Percentiles rank a stretch among this genome's conserved stretches.
Conservation (phyloP, 2,888 invertebrate genomes). For the Iphiclides podalirius region DNA sequence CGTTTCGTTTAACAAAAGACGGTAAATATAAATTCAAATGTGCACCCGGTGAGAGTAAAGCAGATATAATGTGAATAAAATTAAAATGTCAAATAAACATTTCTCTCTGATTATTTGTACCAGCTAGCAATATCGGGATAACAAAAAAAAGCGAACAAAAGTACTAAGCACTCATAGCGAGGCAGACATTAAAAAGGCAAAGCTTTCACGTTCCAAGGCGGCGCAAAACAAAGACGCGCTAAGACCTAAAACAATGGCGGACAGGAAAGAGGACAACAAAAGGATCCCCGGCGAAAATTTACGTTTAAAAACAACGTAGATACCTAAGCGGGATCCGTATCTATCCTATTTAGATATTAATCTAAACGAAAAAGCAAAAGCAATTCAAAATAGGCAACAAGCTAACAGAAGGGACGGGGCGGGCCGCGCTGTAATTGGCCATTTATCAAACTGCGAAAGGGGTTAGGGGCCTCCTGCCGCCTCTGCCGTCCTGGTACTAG, state of each 20-base stretch:
- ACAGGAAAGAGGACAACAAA: conserved; percentile 59
- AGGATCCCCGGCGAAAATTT: conserved; percentile 58
- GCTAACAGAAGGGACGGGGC: conserved; percentile 77
- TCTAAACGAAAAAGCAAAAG: conserved; percentile 80
- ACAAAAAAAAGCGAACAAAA: conserved; percentile 8
- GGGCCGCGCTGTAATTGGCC: conserved; percentile 77
- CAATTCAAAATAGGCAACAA: conserved; percentile 81
- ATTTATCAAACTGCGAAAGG: conserved; percentile 81
- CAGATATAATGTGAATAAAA: too few relatives aligned
- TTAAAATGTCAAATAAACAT: too few relatives aligned
- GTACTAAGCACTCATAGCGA: conserved; percentile 9
- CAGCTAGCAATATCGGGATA: too few relatives aligned
- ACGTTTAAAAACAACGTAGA: conserved; percentile 80
- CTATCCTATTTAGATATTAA: conserved; percentile 81
- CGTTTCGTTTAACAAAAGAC: too few relatives aligned
- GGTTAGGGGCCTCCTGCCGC: conserved; percentile 71
- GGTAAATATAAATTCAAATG: too few relatives aligned
- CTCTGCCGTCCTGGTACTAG: conserved; percentile 59
- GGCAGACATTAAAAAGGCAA: conserved; percentile 14
- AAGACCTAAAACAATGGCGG: conserved; percentile 60
- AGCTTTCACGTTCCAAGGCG: conserved; percentile 10
- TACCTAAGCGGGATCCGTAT: conserved; percentile 77
- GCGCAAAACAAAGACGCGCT: conserved; percentile 43
- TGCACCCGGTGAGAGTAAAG: too few relatives aligned
- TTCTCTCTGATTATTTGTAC: too few relatives aligned